These are phyloP conservation scores for Talpa occidentalis DNA, from an alignment of 2,113 vertebrate species.

Conservation along the genomic window DNA sequence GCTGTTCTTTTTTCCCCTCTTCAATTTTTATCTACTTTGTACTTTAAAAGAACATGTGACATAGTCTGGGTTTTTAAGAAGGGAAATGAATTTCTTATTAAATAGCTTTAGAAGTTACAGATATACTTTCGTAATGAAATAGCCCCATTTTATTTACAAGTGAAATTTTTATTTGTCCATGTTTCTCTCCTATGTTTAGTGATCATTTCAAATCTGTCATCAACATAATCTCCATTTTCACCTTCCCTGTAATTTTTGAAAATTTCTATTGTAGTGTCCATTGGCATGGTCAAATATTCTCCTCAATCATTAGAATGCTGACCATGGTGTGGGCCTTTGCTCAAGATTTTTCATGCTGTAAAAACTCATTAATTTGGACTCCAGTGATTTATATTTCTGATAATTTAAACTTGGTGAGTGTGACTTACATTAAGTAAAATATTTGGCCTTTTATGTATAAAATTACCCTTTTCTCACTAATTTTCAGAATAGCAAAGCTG, in stretches of 20 bases:
- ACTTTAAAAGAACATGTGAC: slow-evolving; percentile 36
- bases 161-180: slow-evolving; percentile 37
- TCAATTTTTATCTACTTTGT: neutral
- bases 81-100: slow-evolving; percentile 44
- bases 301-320: neutral
- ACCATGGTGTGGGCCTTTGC: neutral
- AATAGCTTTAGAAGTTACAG: slow-evolving; percentile 54
- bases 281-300: neutral
- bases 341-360: neutral
- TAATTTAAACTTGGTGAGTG: slow-evolving; percentile 38
- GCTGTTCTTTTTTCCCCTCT: neutral
- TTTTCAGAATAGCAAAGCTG: slow-evolving; percentile 19
- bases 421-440: slow-evolving; percentile 1
- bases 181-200: slow-evolving; percentile 12
- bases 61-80: slow-evolving; percentile 60
- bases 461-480: neutral
- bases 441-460: slow-evolving; percentile 42
- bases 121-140: slow-evolving; percentile 46
- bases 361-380: slow-evolving; percentile 47
- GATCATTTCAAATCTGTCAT: neutral
- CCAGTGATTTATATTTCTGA: neutral
- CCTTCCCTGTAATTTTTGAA: slow-evolving; percentile 8
- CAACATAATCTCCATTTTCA: neutral
- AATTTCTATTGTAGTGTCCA: neutral
- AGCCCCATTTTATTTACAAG: slow-evolving; percentile 53